Evolutionary conservation across 2,113 vertebrate species (phyloP).

Genomic region (Brachirus orientalis): DNA sequence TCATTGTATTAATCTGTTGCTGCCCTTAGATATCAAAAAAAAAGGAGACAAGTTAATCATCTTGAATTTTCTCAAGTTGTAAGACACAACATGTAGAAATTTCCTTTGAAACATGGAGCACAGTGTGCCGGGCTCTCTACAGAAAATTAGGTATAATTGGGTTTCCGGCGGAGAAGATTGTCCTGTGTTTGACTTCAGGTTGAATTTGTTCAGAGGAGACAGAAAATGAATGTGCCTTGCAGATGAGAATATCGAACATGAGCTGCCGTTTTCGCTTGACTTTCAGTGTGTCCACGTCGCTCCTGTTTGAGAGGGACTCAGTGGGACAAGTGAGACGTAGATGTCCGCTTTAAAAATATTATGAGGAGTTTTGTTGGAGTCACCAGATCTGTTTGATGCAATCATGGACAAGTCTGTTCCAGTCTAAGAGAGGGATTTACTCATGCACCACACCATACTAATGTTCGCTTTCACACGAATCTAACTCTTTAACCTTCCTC

Average conservation of each 20-base stretch:
- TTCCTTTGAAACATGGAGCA: constrained; percentile 51
- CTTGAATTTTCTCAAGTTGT: constrained; percentile 48
- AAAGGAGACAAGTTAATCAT: constrained; percentile 47
- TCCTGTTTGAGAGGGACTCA: constrained; percentile 7
- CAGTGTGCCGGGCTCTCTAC: constrained; percentile 32
- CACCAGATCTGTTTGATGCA: constrained; percentile 8
- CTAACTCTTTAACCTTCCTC: background rate
- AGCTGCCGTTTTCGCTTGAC: constrained; percentile 23
- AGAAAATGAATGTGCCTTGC: constrained; percentile 41
- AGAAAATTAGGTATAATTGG: constrained; percentile 50
- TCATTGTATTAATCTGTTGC: constrained; percentile 37
- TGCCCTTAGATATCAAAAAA: constrained; percentile 47
- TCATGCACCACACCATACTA: background rate
- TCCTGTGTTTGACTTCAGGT: constrained; percentile 42
- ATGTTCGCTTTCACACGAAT: background rate
- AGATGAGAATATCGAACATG: constrained; percentile 40
- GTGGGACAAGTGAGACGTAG: constrained; percentile 5
- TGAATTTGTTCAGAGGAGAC: constrained; percentile 43
- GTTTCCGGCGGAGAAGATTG: constrained; percentile 45
- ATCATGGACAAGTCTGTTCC: background rate
- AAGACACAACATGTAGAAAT: constrained; percentile 42
- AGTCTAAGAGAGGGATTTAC: background rate
- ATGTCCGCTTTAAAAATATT: constrained; percentile 19
- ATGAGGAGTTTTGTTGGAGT: too few relatives aligned
- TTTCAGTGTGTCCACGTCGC: constrained; percentile 29